Conservation (phyloP, 2,113 vertebrate genomes). For the Empidonax traillii region DNA sequence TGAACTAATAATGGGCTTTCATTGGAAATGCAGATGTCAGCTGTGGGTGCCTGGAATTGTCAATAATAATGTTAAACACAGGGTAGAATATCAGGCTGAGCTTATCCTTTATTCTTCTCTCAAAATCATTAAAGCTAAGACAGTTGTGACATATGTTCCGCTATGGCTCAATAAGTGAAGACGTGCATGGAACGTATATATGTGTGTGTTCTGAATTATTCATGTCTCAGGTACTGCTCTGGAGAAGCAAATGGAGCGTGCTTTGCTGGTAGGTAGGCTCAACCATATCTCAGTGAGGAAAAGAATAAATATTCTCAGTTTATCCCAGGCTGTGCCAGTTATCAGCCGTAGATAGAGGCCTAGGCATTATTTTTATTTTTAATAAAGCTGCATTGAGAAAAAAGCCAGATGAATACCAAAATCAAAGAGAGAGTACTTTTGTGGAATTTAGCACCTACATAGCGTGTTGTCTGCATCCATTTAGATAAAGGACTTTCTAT, state of each 20-base stretch:
- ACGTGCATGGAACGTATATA: background rate
- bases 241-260: background rate
- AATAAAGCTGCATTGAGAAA: background rate
- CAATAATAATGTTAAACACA: conserved; percentile 48
- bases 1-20: conserved; percentile 48
- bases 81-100: conserved; percentile 47
- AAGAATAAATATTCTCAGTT: background rate
- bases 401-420: background rate
- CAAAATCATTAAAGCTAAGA: conserved; percentile 52
- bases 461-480: background rate
- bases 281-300: background rate
- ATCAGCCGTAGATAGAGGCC: background rate
- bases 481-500: background rate
- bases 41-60: conserved; percentile 50
- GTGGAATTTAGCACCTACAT: background rate
- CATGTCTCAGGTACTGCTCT: background rate
- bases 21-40: conserved; percentile 66
- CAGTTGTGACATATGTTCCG: conserved; percentile 44
- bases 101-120: conserved; percentile 34
- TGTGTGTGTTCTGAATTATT: conserved; percentile 23
- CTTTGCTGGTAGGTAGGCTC: background rate
- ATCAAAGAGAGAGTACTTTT: background rate
- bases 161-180: conserved; percentile 46
- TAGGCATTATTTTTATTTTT: background rate
- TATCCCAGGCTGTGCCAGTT: background rate